Percentiles rank a stretch among this genome's conserved stretches.
These are phyloP conservation scores for Anas acuta DNA, from an alignment of 2,797 vertebrate species.

Conservation along the genomic window DNA sequence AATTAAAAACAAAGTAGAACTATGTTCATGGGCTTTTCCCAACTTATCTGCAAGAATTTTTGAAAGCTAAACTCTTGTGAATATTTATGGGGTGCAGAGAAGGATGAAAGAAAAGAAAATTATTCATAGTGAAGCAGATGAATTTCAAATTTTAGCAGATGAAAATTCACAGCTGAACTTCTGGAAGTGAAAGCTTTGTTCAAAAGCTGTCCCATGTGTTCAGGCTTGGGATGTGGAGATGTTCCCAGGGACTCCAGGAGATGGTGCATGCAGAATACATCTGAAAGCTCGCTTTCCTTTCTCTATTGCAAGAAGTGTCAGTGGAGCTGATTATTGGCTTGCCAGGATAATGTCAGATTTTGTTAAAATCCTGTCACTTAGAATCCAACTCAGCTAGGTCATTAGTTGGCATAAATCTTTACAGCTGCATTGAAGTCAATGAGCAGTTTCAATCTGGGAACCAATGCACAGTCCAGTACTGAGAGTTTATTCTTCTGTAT, in stretches of 20 bases:
- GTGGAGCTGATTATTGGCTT: neutral
- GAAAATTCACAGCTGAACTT: conserved; percentile 45
- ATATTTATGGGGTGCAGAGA: conserved; percentile 34
- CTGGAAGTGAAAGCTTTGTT: conserved; percentile 15
- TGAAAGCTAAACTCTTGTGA: conserved; percentile 9
- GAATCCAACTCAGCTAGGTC: neutral
- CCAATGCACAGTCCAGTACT: neutral
- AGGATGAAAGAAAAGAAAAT: conserved; percentile 28
- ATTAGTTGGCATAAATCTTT: neutral
- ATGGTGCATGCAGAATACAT: conserved; percentile 1
- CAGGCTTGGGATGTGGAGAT: neutral
- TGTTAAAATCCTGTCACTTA: neutral
- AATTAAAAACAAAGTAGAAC: neutral
- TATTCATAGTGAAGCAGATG: conserved; percentile 47
- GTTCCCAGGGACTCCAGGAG: conserved; percentile 15
- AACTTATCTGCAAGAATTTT: neutral
- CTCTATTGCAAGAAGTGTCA: neutral
- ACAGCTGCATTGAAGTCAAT: neutral
- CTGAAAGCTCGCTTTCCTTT: neutral
- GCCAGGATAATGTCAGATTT: neutral
- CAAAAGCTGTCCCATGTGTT: neutral
- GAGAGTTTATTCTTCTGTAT: neutral
- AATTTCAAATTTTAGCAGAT: conserved; percentile 39
- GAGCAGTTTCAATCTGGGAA: neutral
- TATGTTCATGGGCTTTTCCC: neutral